Base-by-base conservation (phyloP, 2,888 invertebrate species). In the Drosophila antonietae region DNA sequence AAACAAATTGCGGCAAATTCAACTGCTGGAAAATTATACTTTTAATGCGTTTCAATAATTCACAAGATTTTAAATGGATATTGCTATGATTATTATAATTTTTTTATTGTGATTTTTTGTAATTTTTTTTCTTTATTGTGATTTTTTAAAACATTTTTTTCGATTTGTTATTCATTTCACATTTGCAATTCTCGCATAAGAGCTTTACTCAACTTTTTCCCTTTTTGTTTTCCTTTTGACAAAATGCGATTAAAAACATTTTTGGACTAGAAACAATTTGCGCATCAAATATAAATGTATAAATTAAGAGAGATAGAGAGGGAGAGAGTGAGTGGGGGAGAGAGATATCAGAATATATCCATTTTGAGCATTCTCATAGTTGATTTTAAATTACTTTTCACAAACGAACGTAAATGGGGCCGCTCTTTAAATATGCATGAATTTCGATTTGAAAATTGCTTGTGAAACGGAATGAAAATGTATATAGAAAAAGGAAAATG, bases 361-460 rank as follows among this genome's bases (percentile, higher is more conserved):
- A 14, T 43, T 43, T 57, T 57, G 49, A 51, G n/a, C 10, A 52
- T n/a, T 15, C 15, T n/a, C n/a, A 41, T 33, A 60, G 46, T 58
- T 53, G 43, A 41, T 49, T 15, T 28, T n/a, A 43, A 53, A 67
- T 68, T 67, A 53, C 41, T 35, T 37, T 65, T 28, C 46, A 23
- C 8, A 68, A 56, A 35, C 15, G 55, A 12, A 49, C 15, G n/a
- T 20, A 43, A 43, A 41, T 20, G 31, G 58, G 39, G 20, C 31
- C 31, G 3, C 14, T 14, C 51, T 35, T 60, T 37, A 55, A 59
- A 59, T 35, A 44, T 59, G 39, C 47, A 46, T n/a, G 51, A 65
- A 65, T 49, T 53, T 1, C 15, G 31, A 39, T 46, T 20, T 23
- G 66, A 12, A 66, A 53, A 55, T 66, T 52, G 52, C 18, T 43